Evolutionary conservation across 2,888 invertebrate genomes (phyloP), one percentile per base, ranked within the genome.

Genomic region (Limenitis camilla): DNA sequence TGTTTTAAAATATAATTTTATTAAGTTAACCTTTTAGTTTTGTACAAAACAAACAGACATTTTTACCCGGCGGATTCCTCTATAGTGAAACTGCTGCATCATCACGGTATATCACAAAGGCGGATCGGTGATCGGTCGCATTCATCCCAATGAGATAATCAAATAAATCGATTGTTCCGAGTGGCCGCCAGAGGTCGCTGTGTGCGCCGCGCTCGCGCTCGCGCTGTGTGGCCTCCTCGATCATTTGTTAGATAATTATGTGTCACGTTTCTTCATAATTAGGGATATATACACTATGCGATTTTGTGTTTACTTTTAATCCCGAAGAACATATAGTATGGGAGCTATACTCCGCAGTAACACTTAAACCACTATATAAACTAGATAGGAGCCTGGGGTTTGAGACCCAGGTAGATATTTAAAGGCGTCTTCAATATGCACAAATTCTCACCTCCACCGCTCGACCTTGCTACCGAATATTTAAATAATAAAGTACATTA

Each of bases 81-180:
- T 29, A 38, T 38, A 6, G 32, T 27, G 40, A 36, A 49, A 40
- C 9, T 69, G 78, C 72, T 67, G 60, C 70, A 65, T 81, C 81
- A 81, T 49, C 5, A 62, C 40, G 53, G 42, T 48, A 52, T 76
- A 83, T 82, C 83, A 65, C 73, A 79, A 81, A 81, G 78, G 60
- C 61, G 63, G 52, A 83, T 82, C 81, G 78, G 75, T 74, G 19
- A 53, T 79, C 79, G 78, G 75, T 74, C 68, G 71, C 70, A 71
- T 64, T 70, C 73, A 76, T 74, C 66, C 81, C 81, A 82, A 74
- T 75, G 65, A 74, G 80, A 77, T 80, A 81, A 80, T 81, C 77
- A 71, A 72, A 74, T 73, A 66, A 75, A 70, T 77, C 72, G 74
- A 78, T 81, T 81, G 78, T 83, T 79, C 73, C 71, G 70, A 70